Base-by-base conservation (phyloP, 53 echinoderm and acorn worm genomes). In the Actinopyga echinites region DNA sequence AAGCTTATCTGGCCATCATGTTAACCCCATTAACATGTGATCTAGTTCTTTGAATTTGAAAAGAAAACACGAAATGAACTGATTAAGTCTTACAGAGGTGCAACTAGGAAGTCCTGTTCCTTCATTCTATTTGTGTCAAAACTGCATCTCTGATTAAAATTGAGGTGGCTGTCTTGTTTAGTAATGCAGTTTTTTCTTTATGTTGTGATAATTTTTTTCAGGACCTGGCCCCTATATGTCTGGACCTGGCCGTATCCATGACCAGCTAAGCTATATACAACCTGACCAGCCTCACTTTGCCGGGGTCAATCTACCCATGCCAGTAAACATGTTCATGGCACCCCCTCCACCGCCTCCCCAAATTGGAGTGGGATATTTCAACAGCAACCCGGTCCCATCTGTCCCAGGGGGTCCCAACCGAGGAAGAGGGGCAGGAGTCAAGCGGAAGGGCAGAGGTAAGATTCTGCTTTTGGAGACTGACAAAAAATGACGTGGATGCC, bases 311-410 rank as follows among this genome's bases (percentile, higher is more conserved):
- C 74, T 96, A 33, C 96, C 96, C 34, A 87, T 96, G 77, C 96
- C 96, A 4, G 96, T 96, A 60, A 93, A 93, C 89, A 93, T 96
- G 96, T 96, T 96, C 84, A 93, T 96, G 96, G 91, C 91, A 62
- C 96, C 91, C 5, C 93, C 93, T 79, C 91, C 93, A 53, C 77
- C 54, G 4, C 54, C 25, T 52, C 25, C 28, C 30, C 28, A 26
- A 62, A 89, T 88, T 30, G 90, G 89, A 35, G 82, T 83, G 8
- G 92, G 89, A 24, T 91, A 89, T 86, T 96, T 87, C 91, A 93
- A 93, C 91, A 88, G 91, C 37, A 75, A 79, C 52, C 71, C 80
- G 7, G 44, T 49, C n/a, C 90, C 83, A 21, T 83, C 87, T 36
- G 87, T 87, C 10, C 85, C 63, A 19, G 56, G 74, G 32, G 90